Base-by-base conservation (phyloP, 53 echinoderm and acorn worm genomes). In the Echinarachnius parma region DNA sequence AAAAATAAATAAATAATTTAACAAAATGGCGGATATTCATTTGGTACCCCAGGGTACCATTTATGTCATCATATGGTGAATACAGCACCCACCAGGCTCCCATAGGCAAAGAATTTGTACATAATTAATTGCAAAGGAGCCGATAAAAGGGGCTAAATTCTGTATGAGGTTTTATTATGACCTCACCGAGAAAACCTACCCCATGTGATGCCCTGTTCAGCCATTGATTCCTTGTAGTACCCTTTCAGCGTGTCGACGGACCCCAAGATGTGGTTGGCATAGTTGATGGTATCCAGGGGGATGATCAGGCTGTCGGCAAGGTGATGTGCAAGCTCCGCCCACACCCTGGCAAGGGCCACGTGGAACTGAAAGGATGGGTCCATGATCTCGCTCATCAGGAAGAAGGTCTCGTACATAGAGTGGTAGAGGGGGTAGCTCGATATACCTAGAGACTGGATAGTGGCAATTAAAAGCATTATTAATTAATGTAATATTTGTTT, bases 371-470 rank as follows among this genome's bases (percentile, higher is more conserved):
- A 93, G 28, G 70, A 46, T 4, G 76, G 83, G 61, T 93, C 93
- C 85, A 93, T 79, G 76, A 93, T 69, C 78, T 93, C 88, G 15
- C 82, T 77, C 31, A 95, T 67, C 9, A 95, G 90, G 60, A 84
- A 79, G 59, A 95, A 95, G 1, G 95, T 95, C 85, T 95, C 95
- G 46, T 95, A 95, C 82, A 95, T 90, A 35, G 95, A 90, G 60
- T 95, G 95, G 57, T 95, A 95, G 26, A 95, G 74, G 4, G 95
- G 95, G 66, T 95, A 95, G 71, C 87, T 79, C 49, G 90, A 81
- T 22, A 95, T 61, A n/a, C 75, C 64, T 11, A 65, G 48, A 31
- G 13, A 36, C 95, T n/a, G n/a, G n/a, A n/a, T n/a, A n/a, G n/a
- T n/a, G n/a, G n/a, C n/a, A n/a, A n/a, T n/a, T n/a, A n/a, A n/a